Base-by-base conservation (phyloP, 2,888 invertebrate genomes). In the Euproctis similis region DNA sequence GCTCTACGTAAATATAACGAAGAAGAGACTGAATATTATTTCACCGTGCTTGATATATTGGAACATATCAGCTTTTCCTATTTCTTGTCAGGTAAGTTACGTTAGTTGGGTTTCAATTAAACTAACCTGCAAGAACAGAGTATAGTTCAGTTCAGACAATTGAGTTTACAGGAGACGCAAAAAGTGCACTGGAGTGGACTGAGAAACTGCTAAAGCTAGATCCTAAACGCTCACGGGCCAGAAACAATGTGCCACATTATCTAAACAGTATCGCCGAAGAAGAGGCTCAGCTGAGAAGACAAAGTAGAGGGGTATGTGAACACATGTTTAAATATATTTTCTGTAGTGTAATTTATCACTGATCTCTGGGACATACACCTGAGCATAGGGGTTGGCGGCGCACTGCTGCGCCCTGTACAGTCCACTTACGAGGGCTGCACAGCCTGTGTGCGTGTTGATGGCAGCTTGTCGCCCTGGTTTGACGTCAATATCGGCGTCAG, bases 51-150 rank as follows among this genome's bases (percentile, higher is more conserved):
- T 26, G 95, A 96, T 58, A 92, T 98, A 45, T 80, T 98, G 31
- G 99, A 99, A 71, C 97, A 98, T 72, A 87, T 99, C 39, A 94
- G 98, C 12, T 99, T 96, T 82, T 92, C 97, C 8, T 91, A 94
- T 39, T 99, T 95, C 73, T 92, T 95, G 82, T 88, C 93, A 82
- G 95, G 95, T 93, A 57, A 70, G 75, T 59, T 18, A n/a, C n/a
- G n/a, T n/a, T n/a, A n/a, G n/a, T n/a, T n/a, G n/a, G n/a, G n/a
- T n/a, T n/a, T n/a, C n/a, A n/a, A n/a, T n/a, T n/a, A n/a, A n/a
- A n/a, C n/a, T n/a, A n/a, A n/a, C n/a, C n/a, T n/a, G n/a, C n/a
- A n/a, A n/a, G n/a, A n/a, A n/a, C n/a, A n/a, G n/a, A n/a, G n/a
- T n/a, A n/a, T n/a, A n/a, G n/a, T n/a, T n/a, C n/a, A n/a, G n/a